Evolutionary conservation across 35 echinoderm and acorn worm species (phyloP).

Genomic region (Apostichopus californicus): DNA sequence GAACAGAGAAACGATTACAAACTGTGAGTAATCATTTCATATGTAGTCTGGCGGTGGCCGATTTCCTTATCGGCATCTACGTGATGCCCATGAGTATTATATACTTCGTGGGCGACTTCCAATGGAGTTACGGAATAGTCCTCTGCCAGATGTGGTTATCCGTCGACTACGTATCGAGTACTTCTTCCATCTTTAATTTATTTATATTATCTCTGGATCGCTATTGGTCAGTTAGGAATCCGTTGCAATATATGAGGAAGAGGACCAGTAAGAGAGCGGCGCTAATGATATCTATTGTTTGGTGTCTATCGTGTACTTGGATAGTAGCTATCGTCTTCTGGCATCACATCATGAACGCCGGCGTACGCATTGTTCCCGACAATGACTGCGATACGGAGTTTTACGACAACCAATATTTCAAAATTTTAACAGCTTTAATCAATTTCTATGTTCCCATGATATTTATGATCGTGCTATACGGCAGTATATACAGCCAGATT

Average conservation of each 20-base stretch:
- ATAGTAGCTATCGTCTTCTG: conserved; percentile 79
- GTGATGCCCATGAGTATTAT: conserved; percentile 93
- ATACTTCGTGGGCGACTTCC: conserved; percentile 72
- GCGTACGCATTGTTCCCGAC: conserved; percentile 39
- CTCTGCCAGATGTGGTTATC: conserved; percentile 91
- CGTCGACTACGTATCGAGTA: conserved; percentile 92
- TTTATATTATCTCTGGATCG: conserved; percentile 92
- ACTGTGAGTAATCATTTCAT: conserved; percentile 99
- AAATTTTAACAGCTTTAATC: conserved; percentile 83
- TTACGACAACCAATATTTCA: conserved; percentile 66
- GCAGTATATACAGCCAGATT: conserved; percentile 89
- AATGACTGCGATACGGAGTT: conserved; percentile 93
- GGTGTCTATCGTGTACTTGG: conserved; percentile 73
- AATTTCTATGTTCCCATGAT: conserved; percentile 97
- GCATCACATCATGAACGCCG: conserved; percentile 71
- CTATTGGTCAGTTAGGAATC: conserved; percentile 95
- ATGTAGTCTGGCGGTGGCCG: conserved; percentile 85
- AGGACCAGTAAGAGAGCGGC: conserved; percentile 85
- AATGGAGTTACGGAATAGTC: conserved; percentile 80
- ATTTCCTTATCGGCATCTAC: conserved; percentile 88
- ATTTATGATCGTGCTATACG: conserved; percentile 80
- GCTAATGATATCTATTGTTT: conserved; percentile 87
- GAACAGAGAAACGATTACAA: conserved; percentile 83
- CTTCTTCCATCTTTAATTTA: conserved; percentile 97
- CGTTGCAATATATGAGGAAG: conserved; percentile 92